Percentiles rank a stretch among this genome's conserved stretches.
Conservation (phyloP, 2,113 vertebrate genomes). For the Sakesphorus luctuosus region DNA sequence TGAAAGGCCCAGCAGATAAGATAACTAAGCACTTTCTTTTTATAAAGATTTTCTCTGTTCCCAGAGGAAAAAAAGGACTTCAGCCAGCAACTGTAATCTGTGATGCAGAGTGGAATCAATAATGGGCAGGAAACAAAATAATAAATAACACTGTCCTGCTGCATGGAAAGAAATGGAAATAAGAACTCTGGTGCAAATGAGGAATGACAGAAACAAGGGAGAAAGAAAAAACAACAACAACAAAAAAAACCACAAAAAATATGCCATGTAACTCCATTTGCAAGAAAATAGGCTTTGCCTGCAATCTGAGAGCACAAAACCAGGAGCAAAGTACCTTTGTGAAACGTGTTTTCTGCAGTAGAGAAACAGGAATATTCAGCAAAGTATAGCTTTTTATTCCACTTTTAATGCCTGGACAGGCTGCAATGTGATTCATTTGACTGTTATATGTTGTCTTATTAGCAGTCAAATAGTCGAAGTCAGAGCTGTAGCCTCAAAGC, state of each 20-base stretch:
- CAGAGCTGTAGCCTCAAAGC: background rate
- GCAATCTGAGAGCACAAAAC: constrained; percentile 6
- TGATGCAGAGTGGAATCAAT: constrained; percentile 35
- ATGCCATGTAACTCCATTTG: constrained; percentile 36
- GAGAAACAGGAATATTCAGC: background rate
- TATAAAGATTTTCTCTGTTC: background rate
- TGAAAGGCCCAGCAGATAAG: background rate
- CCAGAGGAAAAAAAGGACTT: background rate
- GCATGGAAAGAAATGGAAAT: constrained; percentile 53
- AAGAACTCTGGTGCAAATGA: constrained; percentile 57
- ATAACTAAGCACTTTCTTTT: constrained; percentile 32
- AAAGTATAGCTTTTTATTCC: background rate
- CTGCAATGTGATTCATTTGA: background rate
- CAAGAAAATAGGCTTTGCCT: constrained; percentile 35
- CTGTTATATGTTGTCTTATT: background rate
- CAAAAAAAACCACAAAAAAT: background rate
- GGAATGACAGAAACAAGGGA: constrained; percentile 44
- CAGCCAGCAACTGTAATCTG: background rate
- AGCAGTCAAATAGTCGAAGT: background rate
- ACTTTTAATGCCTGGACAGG: background rate
- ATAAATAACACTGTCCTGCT: constrained; percentile 48
- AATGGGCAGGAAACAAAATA: constrained; percentile 57
- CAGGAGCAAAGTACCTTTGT: background rate
- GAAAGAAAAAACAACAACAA: background rate
- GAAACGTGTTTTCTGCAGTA: background rate